A percentile compares a stretch with the other conserved stretches of the same genome.
These are phyloP conservation scores for Euura lappo DNA, from an alignment of 1,140 invertebrate genomes.

Conservation along the genomic window DNA sequence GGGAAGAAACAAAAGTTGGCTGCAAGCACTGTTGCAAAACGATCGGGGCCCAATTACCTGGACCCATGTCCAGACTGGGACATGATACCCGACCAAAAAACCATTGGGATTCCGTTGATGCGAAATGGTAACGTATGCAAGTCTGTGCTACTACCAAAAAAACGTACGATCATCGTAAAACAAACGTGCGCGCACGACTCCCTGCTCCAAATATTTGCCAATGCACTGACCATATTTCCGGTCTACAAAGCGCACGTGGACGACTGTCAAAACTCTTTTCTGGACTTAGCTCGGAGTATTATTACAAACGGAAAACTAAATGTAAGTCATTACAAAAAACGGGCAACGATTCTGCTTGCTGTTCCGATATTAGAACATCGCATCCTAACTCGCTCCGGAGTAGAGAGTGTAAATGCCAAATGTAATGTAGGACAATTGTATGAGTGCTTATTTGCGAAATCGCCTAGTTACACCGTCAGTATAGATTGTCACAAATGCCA, in stretches of 20 bases:
- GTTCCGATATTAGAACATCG: conserved; percentile 9
- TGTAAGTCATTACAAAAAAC: not conserved
- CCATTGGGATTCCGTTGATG: conserved; percentile 4
- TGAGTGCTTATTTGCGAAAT: not conserved
- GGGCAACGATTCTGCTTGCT: not conserved
- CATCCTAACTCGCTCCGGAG: not conserved
- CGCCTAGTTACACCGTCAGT: not conserved
- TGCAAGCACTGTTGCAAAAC: not conserved
- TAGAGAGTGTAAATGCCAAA: not conserved
- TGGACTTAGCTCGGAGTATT: not conserved
- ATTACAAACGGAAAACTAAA: not conserved
- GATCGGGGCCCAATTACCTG: not conserved
- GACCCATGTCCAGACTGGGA: conserved; percentile 10
- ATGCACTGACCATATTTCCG: not conserved
- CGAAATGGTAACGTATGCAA: not conserved
- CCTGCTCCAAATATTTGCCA: not conserved
- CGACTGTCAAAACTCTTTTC: not conserved
- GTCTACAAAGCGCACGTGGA: not conserved
- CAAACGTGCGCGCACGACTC: conserved; percentile 6
- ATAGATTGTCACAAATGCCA: not conserved
- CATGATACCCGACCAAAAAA: not conserved
- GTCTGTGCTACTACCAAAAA: not conserved
- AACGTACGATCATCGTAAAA: not conserved
- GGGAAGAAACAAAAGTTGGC: not conserved
- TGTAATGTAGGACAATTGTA: conserved; percentile 9